A percentile compares a stretch with the other conserved stretches of the same genome.
phyloP scores from a whole-genome alignment of 2,113 vertebrate species.

The Bagarius yarrelli region DNA sequence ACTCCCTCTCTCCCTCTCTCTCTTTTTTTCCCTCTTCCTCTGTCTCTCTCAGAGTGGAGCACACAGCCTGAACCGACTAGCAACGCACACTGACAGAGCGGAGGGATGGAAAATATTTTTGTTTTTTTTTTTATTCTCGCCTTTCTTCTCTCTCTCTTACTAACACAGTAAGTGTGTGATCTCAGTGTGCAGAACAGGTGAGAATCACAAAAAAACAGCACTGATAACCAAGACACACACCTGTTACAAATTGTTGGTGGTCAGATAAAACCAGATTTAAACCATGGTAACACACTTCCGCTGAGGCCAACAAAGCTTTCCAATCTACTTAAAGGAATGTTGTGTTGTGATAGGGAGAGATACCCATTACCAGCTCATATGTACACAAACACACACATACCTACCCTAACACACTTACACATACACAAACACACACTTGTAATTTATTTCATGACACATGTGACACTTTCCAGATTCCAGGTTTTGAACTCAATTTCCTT shows the following conservation, averaged over 20 bases:
- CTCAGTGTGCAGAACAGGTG: neutral
- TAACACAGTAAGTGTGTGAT: neutral
- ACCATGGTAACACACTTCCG: too few relatives aligned
- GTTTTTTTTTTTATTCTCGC: neutral
- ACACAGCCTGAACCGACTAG: neutral
- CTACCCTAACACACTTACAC: neutral
- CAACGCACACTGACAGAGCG: neutral
- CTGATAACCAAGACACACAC: neutral
- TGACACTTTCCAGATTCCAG: too few relatives aligned
- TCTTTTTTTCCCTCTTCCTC: neutral
- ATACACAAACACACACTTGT: neutral
- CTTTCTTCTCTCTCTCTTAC: neutral
- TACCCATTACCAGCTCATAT: too few relatives aligned
- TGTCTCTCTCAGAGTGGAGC: neutral
- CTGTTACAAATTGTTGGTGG: too few relatives aligned
- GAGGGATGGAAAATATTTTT: slow-evolving; percentile 52
- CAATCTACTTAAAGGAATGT: too few relatives aligned
- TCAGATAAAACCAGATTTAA: too few relatives aligned
- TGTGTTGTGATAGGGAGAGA: too few relatives aligned
- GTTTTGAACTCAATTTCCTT: too few relatives aligned
- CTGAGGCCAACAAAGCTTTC: too few relatives aligned
- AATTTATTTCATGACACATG: too few relatives aligned
- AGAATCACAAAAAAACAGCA: neutral
- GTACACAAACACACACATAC: neutral
- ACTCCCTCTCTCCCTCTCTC: too few relatives aligned